Conservation (phyloP, 2,888 invertebrate species). For the Tetranychus truncatus region DNA sequence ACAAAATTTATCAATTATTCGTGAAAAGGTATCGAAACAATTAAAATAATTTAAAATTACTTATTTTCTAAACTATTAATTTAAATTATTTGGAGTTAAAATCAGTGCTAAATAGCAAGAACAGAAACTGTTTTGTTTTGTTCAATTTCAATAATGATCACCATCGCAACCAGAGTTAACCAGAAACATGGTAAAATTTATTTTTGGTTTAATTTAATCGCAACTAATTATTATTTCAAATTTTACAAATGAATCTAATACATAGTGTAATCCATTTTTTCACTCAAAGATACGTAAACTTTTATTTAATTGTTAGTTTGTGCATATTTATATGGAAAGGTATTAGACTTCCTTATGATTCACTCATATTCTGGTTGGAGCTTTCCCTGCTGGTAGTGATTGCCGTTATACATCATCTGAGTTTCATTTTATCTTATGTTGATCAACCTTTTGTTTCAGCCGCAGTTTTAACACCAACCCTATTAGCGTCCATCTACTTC, state of each 20-base stretch:
- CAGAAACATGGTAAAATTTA: no score
- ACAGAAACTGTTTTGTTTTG: no score
- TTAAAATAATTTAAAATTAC: background rate
- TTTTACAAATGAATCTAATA: background rate
- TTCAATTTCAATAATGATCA: no score
- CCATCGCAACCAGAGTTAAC: no score
- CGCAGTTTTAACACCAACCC: conserved; percentile 10
- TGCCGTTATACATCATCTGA: background rate
- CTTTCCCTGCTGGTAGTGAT: background rate
- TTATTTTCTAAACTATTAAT: no score
- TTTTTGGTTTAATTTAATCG: background rate
- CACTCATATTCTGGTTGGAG: conserved; percentile 1
- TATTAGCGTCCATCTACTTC: conserved; percentile 11
- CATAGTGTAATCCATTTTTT: background rate
- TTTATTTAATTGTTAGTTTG: background rate
- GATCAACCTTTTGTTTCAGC: conserved; percentile 8
- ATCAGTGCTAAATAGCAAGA: no score
- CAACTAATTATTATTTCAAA: background rate
- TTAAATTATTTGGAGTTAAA: no score
- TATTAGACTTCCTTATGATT: background rate
- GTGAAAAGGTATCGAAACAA: background rate
- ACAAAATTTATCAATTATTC: background rate
- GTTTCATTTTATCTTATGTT: conserved; percentile 7
- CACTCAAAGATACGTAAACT: background rate
- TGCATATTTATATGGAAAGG: background rate